A percentile compares a stretch with the other conserved stretches of the same genome.
These are phyloP conservation scores for Drosophila pandora DNA, from an alignment of 1,140 invertebrate species.

Conservation along the genomic window DNA sequence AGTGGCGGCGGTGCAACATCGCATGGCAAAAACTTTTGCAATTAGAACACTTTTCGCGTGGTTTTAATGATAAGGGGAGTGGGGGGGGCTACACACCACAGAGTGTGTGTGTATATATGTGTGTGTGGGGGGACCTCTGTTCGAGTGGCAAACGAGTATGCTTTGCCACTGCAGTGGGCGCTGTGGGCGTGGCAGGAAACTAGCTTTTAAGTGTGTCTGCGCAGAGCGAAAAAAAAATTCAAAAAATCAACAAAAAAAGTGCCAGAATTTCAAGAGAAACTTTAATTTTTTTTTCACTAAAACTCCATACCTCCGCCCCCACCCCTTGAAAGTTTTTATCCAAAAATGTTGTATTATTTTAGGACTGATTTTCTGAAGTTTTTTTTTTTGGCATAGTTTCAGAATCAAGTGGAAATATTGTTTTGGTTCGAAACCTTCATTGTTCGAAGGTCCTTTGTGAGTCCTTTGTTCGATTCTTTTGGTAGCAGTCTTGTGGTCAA, in stretches of 20 bases:
- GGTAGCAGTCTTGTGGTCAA: constrained; percentile 31
- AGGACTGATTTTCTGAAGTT: constrained; percentile 11
- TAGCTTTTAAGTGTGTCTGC: constrained; percentile 77
- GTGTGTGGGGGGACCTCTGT: background rate
- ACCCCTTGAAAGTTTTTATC: background rate
- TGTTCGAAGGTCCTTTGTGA: constrained; percentile 2
- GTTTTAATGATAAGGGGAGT: constrained; percentile 68
- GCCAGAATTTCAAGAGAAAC: constrained; percentile 52
- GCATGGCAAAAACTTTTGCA: constrained; percentile 77
- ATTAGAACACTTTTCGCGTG: constrained; percentile 79
- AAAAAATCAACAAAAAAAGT: background rate
- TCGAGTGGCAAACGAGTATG: constrained; percentile 12
- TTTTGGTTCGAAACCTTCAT: background rate
- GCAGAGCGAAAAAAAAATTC: constrained; percentile 10
- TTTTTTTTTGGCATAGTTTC: constrained; percentile 43
- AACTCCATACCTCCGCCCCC: background rate
- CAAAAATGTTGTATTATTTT: constrained; percentile 31
- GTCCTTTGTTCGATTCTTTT: constrained; percentile 26
- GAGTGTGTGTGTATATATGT: background rate
- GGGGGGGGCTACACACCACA: background rate
- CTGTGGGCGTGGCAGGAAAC: constrained; percentile 70
- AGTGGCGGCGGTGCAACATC: constrained; percentile 17
- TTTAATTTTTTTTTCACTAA: background rate
- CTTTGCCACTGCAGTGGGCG: constrained; percentile 8
- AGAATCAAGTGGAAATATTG: constrained; percentile 58